Evolutionary conservation across 2,113 vertebrate species (phyloP), one percentile per base, ranked within the genome.

Genomic region (Odocoileus hemionus): DNA sequence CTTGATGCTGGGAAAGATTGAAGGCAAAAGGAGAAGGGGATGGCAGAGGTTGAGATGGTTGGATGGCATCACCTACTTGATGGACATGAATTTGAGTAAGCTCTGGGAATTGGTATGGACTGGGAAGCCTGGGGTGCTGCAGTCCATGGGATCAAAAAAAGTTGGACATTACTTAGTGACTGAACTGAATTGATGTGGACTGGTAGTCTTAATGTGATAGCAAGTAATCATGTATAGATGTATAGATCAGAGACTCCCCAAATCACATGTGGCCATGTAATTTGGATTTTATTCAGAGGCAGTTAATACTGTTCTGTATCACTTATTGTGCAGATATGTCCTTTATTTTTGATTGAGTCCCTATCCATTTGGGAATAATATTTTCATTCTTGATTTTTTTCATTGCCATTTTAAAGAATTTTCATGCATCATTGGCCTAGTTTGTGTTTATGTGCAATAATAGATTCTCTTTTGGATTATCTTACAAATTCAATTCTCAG

Each of bases 401-500:
- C 12, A 15, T 25, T 84, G n/a, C 14, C 26, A 80, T 94, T 95
- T 97, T 85, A 92, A 96, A 86, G 58, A 85, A 60, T 93, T 92
- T 96, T 60, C 5, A 39, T 94, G 6, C 84, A 25, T 89, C 54
- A 30, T 92, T n/a, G 58, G 26, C 21, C 25, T 74, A 54, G 36
- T 74, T 91, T 67, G 16, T 52, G 54, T 76, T 76, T 50, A 64
- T 85, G 25, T 86, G 43, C n/a, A 84, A 5, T 86, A 58, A n/a
- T 95, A 78, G 39, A 82, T 54, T 89, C n/a, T 70, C 13, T 89
- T 16, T 60, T 83, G 79, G 39, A 88, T 86, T 91, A 82, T 64
- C 92, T 97, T 82, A 87, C 26, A 79, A 86, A 84, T 76, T 95
- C 5, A 45, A 0, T 0, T 94, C 4, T 92, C 30, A 85, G 45